Evolutionary conservation across 2,113 vertebrate species (phyloP).

Genomic region (Cynocephalus volans): DNA sequence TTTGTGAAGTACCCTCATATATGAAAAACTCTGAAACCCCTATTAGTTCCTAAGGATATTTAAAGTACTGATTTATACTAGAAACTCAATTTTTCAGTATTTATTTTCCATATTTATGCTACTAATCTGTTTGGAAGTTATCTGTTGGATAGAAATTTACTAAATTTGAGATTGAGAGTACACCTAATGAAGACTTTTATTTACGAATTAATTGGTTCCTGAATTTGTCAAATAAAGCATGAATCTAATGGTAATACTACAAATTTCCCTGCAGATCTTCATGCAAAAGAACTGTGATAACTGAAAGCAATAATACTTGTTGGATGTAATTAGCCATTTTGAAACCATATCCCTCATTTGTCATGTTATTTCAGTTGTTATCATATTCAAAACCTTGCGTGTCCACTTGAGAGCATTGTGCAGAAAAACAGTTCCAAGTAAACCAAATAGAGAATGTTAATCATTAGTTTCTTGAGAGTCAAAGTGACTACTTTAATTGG

Average conservation of each 20-base stretch:
- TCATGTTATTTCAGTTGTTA: conserved; percentile 13
- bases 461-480: background rate
- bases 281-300: conserved; percentile 36
- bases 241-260: background rate
- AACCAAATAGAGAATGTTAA: background rate
- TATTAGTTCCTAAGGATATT: conserved; percentile 40
- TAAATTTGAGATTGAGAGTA: conserved; percentile 1
- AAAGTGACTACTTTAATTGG: background rate
- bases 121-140: background rate
- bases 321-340: conserved; percentile 14
- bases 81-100: conserved; percentile 11
- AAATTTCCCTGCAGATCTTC: background rate
- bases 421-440: background rate
- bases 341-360: background rate
- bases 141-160: background rate
- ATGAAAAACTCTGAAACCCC: background rate
- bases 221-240: conserved; percentile 49
- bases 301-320: conserved; percentile 18
- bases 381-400: background rate
- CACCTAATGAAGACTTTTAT: background rate
- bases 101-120: conserved; percentile 35
- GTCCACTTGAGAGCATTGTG: background rate
- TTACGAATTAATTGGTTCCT: background rate
- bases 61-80: conserved; percentile 43
- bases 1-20: no score